These are phyloP conservation scores for Chloropsis hardwickii DNA, from an alignment of 2,113 vertebrate genomes.

Conservation along the genomic window DNA sequence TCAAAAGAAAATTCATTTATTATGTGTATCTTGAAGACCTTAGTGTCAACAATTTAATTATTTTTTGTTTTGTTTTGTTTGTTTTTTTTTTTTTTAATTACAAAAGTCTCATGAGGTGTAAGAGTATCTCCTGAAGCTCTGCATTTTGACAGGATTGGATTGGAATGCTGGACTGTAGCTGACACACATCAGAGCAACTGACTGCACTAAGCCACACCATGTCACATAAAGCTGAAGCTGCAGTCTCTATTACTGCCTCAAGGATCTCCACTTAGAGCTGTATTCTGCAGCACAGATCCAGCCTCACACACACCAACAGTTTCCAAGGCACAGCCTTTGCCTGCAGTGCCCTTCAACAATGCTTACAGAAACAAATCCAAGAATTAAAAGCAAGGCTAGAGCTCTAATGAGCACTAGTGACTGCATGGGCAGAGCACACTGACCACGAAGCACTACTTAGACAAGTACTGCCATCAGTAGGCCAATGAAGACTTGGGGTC, in stretches of 20 bases:
- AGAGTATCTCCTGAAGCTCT: neutral
- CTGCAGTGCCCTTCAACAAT: neutral
- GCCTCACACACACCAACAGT: neutral
- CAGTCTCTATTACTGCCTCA: neutral
- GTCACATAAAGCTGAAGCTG: neutral
- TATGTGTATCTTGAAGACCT: neutral
- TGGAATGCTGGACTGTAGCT: neutral
- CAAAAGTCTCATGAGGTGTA: neutral
- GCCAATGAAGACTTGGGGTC: neutral
- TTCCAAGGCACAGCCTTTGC: neutral
- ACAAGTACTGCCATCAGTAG: slow-evolving; percentile 8
- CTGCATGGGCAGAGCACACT: neutral
- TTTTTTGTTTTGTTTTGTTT: neutral
- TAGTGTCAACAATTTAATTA: neutral
- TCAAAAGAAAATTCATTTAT: neutral
- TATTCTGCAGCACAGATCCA: neutral
- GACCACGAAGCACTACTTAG: neutral
- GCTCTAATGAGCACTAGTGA: neutral
- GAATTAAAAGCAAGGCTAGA: neutral
- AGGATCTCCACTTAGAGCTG: neutral
- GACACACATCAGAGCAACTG: neutral
- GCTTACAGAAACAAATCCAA: neutral
- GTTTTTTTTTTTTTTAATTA: neutral
- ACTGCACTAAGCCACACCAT: neutral
- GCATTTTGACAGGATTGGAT: neutral